Evolutionary conservation across 2,888 invertebrate genomes (phyloP), one percentile per base, ranked within the genome.

Genomic region (Calameuta filiformis): DNA sequence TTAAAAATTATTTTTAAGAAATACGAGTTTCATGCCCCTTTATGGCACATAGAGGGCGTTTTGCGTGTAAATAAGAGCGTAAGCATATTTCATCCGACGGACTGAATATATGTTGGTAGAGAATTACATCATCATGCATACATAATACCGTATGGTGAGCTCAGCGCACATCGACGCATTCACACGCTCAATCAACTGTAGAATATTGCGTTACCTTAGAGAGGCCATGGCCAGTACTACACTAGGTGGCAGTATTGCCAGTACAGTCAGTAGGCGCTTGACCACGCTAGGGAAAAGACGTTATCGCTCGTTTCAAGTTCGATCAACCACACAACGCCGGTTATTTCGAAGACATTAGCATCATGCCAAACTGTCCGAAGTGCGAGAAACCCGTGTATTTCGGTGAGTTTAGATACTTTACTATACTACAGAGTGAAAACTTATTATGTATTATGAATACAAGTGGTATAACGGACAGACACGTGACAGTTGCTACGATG

Each of bases 331-430:
- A 15, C 15, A 40, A 15, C 15, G 15, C 6, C 40, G 40, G 15
- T 40, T 40, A 40, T 40, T 40, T 40, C 1, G 40, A 40, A 73
- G 68, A 73, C 40, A 74, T 30, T 76, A 75, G 77, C 84, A 88
- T 81, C 81, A 94, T 94, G 94, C 93, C 93, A 77, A 94, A 94
- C 90, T 94, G 94, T 87, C 94, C 94, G 1, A 94, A 93, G 92
- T 94, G 94, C 88, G 92, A 93, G 35, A 94, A 94, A 90, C 93
- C 94, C 37, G 94, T 94, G 75, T 94, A 94, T 88, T 94, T 94
- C 87, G 94, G 94, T 94, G 87, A 92, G 93, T 92, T 76, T 73
- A 15, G 15, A 40, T 15, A 15, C 15, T 6, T 40, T 40, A 40
- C 15, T 40, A 6, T 40, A 6, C 79, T 12, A 68, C 74, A 40